A percentile compares a stretch with the other conserved stretches of the same genome.
Conservation (phyloP, 2,113 vertebrate genomes). For the Rallus limicola region DNA sequence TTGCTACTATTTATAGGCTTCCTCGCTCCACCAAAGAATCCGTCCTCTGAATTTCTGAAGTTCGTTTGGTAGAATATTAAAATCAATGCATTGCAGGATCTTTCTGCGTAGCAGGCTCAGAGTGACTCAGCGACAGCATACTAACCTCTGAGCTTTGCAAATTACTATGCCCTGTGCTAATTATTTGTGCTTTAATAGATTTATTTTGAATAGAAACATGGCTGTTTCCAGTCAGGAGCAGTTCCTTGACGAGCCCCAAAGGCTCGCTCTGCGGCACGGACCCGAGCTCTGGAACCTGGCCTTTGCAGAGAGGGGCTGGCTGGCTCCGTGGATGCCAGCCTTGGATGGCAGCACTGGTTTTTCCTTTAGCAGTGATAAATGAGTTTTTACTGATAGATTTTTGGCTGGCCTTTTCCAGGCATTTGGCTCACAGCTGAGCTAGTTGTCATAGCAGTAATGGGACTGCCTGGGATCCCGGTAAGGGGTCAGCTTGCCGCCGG, state of each 20-base stretch:
- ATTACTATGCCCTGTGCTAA: fast-evolving
- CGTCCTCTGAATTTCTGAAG: neutral
- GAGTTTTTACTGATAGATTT: neutral
- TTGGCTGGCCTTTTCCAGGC: constrained; percentile 39
- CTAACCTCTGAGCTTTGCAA: neutral
- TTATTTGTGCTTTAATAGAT: neutral
- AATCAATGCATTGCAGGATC: neutral
- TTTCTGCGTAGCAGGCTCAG: neutral
- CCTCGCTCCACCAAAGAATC: neutral
- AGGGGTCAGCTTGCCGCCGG: neutral
- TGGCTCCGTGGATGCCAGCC: neutral
- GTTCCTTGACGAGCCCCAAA: fast-evolving
- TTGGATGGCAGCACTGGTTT: fast-evolving
- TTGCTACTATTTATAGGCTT: neutral
- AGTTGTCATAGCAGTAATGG: constrained; percentile 37
- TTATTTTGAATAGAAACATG: neutral
- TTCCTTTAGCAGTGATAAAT: neutral
- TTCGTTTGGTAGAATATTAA: neutral
- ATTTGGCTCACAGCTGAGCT: neutral
- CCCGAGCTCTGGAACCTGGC: neutral
- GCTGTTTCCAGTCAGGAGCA: neutral
- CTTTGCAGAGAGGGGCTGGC: neutral
- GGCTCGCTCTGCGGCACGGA: fast-evolving
- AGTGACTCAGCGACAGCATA: neutral
- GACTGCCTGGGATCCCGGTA: neutral